These are phyloP conservation scores for Luperina testacea DNA, from an alignment of 2,888 invertebrate genomes.

Conservation along the genomic window DNA sequence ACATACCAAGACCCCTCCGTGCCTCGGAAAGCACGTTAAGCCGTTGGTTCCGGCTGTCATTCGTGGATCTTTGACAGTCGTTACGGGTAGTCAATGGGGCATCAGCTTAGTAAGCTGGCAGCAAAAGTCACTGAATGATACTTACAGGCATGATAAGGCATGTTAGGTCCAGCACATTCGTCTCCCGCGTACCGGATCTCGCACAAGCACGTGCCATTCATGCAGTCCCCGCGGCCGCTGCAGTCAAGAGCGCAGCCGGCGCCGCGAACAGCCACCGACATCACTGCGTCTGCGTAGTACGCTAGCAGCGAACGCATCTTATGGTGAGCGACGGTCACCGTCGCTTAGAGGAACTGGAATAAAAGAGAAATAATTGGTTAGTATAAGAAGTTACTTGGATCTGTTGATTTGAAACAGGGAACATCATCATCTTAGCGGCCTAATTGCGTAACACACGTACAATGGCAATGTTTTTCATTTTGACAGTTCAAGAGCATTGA, in stretches of 20 bases:
- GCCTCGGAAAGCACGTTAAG: too few relatives aligned
- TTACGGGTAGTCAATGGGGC: too few relatives aligned
- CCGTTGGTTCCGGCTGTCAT: too few relatives aligned
- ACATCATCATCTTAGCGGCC: too few relatives aligned
- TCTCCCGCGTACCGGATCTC: constrained; percentile 96
- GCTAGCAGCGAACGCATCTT: constrained; percentile 88
- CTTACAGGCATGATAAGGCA: constrained; percentile 91
- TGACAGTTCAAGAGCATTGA: too few relatives aligned
- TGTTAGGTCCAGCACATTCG: constrained; percentile 95
- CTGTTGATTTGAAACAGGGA: too few relatives aligned
- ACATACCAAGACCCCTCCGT: too few relatives aligned
- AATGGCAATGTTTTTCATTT: too few relatives aligned
- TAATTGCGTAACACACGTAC: too few relatives aligned
- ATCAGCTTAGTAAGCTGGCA: not conserved
- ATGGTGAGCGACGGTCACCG: constrained; percentile 78
- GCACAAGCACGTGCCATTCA: constrained; percentile 97
- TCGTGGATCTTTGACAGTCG: too few relatives aligned
- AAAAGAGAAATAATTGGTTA: constrained; percentile 26
- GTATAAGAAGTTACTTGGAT: too few relatives aligned
- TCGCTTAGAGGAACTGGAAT: constrained; percentile 76
- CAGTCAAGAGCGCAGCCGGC: constrained; percentile 93
- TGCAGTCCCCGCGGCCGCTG: constrained; percentile 97
- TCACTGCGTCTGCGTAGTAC: constrained; percentile 87
- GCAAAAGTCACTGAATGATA: constrained; percentile 25
- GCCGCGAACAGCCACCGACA: constrained; percentile 82